Base-by-base conservation (phyloP, 2,113 vertebrate species). In the Cercocebus atys region DNA sequence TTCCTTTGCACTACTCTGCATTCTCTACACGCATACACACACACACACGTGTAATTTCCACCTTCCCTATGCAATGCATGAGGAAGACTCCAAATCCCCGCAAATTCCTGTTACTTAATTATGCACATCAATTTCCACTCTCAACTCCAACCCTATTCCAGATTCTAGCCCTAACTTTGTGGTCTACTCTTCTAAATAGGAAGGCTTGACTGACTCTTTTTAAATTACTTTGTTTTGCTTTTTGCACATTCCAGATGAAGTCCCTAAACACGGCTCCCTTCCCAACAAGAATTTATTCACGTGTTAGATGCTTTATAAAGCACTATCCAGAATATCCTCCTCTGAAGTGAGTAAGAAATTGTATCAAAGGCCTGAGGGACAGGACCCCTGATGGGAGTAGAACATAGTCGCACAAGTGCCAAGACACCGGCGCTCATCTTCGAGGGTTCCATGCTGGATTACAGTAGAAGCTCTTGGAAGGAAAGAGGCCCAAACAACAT, bases 401-500 rank as follows among this genome's bases (percentile, higher is more conserved):
- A 59, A 3, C 9, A 25, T 2, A 20, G 30, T 6, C 11, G 0
- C 2, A 1, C 20, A 88, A 23, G 57, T 25, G 3, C 18, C 68
- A 6, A 3, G 50, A 38, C 25, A 52, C 25, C 45, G 35, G 11
- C 1, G 1, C 32, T n/a, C 25, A 0, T 2, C 18, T 22, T 2
- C 11, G 1, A 5, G 4, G 17, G 16, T 3, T 57, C 76, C 13
- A 2, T 25, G 14, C 1, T 40, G 3, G 35, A 68, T 68, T 3
- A 17, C 38, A 7, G 25, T 0, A 40, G 13, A 3, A 11, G 11
- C 40, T 78, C 13, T 13, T 38, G 47, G 75, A 73, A 64, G 52
- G 11, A 50, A 59, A 66, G 45, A 73, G 45, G 6, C 50, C 13
- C 95, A 64, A 11, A 73, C 68, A 50, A 4, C 17, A 93, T 5